phyloP scores from a whole-genome alignment of 2,113 vertebrate genomes.

The Protobothrops flavoviridis region DNA sequence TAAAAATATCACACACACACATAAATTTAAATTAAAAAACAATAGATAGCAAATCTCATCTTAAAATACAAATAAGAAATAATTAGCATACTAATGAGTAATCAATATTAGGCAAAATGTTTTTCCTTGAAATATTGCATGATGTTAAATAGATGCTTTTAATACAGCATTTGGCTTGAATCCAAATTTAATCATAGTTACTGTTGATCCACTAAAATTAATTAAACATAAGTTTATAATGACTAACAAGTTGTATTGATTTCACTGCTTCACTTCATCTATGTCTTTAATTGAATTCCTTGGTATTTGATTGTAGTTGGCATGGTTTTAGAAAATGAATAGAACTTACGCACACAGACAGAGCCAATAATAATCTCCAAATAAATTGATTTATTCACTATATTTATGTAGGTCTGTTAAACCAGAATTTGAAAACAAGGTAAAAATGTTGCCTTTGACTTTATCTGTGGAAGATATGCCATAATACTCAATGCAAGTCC shows the following conservation, averaged over 20 bases:
- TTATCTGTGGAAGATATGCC: background rate
- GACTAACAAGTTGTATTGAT: background rate
- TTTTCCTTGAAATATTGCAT: background rate
- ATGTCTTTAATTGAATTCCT: background rate
- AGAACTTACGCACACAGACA: background rate
- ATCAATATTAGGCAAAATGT: background rate
- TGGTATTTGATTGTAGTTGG: background rate
- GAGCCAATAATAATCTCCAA: background rate
- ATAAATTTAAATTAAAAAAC: background rate
- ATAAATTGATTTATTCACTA: background rate
- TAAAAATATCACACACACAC: background rate
- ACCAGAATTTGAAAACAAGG: background rate
- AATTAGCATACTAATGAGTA: background rate
- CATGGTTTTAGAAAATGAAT: background rate
- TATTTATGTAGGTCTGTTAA: background rate
- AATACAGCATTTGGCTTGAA: background rate
- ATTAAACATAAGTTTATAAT: background rate
- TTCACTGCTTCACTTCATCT: background rate
- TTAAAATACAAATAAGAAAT: background rate
- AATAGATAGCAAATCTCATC: background rate
- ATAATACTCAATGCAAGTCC: background rate
- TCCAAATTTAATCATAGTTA: background rate
- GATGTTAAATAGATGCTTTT: background rate
- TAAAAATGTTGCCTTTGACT: background rate
- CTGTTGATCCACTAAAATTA: background rate